Conservation (phyloP, 1,140 invertebrate genomes). For the Zaprionus vittiger region DNA sequence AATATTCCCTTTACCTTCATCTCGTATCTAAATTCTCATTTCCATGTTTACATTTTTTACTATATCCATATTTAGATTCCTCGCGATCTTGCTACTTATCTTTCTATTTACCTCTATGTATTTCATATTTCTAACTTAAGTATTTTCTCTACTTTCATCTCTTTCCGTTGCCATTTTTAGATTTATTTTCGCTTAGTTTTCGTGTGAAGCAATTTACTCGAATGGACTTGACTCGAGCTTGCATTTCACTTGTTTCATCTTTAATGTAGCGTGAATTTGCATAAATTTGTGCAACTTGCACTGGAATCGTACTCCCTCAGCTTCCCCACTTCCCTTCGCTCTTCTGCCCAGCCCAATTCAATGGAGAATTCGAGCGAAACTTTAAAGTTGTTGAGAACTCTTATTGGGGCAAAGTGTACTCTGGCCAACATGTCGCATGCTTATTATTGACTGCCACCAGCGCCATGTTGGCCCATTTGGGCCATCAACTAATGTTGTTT, state of each 20-base stretch:
- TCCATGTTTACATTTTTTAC: no score
- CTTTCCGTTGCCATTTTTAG: neutral
- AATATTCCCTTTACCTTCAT: no score
- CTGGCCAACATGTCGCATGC: conserved; percentile 79
- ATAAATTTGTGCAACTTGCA: conserved; percentile 55
- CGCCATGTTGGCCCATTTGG: conserved; percentile 78
- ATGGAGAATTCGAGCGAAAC: conserved; percentile 27
- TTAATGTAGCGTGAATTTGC: conserved; percentile 69
- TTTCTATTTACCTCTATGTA: neutral
- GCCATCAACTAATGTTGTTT: conserved; percentile 83
- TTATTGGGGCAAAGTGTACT: conserved; percentile 66
- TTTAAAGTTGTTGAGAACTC: conserved; percentile 75
- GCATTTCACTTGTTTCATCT: conserved; percentile 44
- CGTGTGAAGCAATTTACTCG: conserved; percentile 24
- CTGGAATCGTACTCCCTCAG: conserved; percentile 25
- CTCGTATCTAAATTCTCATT: no score
- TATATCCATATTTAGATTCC: no score
- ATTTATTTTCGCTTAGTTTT: conserved; percentile 19
- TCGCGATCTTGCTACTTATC: neutral
- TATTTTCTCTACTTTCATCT: neutral
- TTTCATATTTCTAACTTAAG: neutral
- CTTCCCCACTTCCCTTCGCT: neutral
- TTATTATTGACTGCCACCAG: conserved; percentile 81
- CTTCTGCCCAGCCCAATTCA: neutral
- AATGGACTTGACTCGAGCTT: conserved; percentile 24